These are phyloP conservation scores for Zootoca vivipara DNA, from an alignment of 2,113 vertebrate genomes.

Conservation along the genomic window DNA sequence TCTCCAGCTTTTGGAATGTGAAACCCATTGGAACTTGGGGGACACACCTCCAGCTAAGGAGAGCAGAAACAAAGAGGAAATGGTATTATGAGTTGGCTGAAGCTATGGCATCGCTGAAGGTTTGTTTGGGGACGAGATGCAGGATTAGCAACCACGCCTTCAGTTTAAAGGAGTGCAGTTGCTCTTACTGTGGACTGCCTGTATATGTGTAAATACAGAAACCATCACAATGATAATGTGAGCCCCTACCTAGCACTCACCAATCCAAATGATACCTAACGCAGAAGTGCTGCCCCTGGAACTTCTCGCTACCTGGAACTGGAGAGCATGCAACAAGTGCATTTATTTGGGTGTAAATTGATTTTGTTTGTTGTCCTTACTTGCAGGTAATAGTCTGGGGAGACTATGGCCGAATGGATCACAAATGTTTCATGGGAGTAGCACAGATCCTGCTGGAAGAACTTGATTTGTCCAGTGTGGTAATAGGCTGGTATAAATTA, in stretches of 20 bases:
- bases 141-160: neutral
- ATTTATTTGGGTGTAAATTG: neutral
- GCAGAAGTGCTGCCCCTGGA: neutral
- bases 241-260: neutral
- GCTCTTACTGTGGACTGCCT: neutral
- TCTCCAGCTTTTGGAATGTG: neutral
- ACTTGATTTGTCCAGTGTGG: slow-evolving; percentile 95
- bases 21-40: neutral
- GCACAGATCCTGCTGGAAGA: slow-evolving; percentile 98
- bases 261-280: neutral
- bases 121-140: neutral
- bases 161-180: neutral
- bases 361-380: slow-evolving; percentile 51
- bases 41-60: neutral
- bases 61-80: neutral
- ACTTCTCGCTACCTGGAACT: neutral
- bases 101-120: neutral
- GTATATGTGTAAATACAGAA: neutral
- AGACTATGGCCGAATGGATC: slow-evolving; percentile 98
- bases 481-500: slow-evolving; percentile 99
- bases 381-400: slow-evolving; percentile 97
- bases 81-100: neutral
- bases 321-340: neutral
- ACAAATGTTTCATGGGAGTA: slow-evolving; percentile 99
- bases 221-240: neutral